Evolutionary conservation across 2,113 vertebrate species (phyloP), one percentile per base, ranked within the genome.

Genomic region (Dromas ardeola): DNA sequence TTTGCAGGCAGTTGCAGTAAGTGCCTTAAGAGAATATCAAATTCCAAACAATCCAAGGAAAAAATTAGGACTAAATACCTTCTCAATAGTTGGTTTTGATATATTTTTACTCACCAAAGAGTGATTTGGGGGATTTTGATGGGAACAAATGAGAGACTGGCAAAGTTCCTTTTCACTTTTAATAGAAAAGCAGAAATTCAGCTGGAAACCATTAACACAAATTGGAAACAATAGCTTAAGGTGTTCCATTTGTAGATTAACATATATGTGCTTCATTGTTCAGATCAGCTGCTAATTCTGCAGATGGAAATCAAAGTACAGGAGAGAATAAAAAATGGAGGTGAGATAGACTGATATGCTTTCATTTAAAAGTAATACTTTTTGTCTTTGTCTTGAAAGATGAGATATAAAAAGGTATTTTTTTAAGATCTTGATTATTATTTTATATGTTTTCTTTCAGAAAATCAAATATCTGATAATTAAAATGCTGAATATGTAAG

Each of bases 181-280:
- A 10, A 23, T 25, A 52, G 9, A 76, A 90, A 76, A 89, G 36
- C 34, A 61, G n/a, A 72, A 81, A 94, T 79, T 86, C 73, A 73
- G 6, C 53, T 95, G 92, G 61, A 80, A 88, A 70, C 66, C 25
- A 79, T 89, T 89, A 85, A 74, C 34, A 49, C 4, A 70, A 81
- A 72, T 78, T 89, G 32, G 49, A 94, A 98, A 92, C 34, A 90
- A 94, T 88, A 58, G 16, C 13, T 70, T 62, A 73, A 90, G 81
- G 49, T 83, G 45, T 86, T 97, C 62, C 56, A 74, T 82, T 93
- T 95, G 36, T 95, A 73, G 23, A 61, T 90, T 90, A 92, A 49
- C 10, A 40, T 81, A 20, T 36, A 76, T 49, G 8, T 45, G 9
- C 13, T 80, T 45, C 8, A 20, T 13, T 74, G 47, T 62, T 87